phyloP scores from a whole-genome alignment of 1,140 invertebrate genomes.

The Drosophila cardini region DNA sequence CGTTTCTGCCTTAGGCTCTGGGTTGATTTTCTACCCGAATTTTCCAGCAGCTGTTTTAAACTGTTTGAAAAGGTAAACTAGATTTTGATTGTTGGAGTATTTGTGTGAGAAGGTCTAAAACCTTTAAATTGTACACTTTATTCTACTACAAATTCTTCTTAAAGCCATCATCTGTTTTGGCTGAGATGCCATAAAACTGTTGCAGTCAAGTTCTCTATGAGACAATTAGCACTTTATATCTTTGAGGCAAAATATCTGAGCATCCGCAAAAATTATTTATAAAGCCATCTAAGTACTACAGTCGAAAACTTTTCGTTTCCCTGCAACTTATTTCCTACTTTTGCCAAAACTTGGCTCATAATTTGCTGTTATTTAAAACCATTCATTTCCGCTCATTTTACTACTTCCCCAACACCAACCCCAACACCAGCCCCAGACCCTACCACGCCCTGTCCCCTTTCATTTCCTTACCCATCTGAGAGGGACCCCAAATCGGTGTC shows the following conservation, averaged over 20 bases:
- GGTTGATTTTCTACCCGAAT: slow-evolving; percentile 40
- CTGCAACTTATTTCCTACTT: slow-evolving; percentile 46
- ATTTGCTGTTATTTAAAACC: slow-evolving; percentile 83
- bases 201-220: slow-evolving; percentile 36
- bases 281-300: slow-evolving; percentile 66
- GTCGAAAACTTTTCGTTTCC: slow-evolving; percentile 63
- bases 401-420: slow-evolving; percentile 49
- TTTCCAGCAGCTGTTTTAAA: background rate
- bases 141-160: background rate
- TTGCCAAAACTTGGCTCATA: slow-evolving; percentile 73
- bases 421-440: slow-evolving; percentile 28
- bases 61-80: slow-evolving; percentile 1
- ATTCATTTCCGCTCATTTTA: slow-evolving; percentile 83
- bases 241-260: slow-evolving; percentile 34
- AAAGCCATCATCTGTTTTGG: background rate
- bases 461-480: background rate
- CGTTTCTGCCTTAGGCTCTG: slow-evolving; percentile 52
- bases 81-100: background rate
- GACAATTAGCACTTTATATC: slow-evolving; percentile 61
- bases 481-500: slow-evolving; percentile 59
- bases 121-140: background rate
- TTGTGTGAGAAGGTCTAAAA: background rate
- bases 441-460: background rate
- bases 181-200: slow-evolving; percentile 6
- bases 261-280: slow-evolving; percentile 75